Evolutionary conservation across 2,888 invertebrate species (phyloP).

Genomic region (Orthosia gracilis): DNA sequence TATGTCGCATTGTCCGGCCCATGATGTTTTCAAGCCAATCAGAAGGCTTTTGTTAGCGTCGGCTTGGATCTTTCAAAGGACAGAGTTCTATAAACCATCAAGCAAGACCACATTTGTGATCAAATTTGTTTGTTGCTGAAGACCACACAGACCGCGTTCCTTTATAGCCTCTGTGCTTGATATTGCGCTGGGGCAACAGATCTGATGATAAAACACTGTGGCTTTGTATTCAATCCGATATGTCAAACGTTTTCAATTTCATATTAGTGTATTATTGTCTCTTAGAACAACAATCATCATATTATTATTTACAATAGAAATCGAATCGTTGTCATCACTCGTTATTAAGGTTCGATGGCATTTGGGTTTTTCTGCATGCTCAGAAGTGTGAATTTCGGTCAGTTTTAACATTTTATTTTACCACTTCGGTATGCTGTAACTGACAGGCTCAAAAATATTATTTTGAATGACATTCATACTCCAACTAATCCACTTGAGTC

Average conservation of each 20-base stretch:
- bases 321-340: not conserved
- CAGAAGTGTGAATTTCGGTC: not conserved
- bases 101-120: slow-evolving; percentile 57
- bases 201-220: slow-evolving; percentile 2
- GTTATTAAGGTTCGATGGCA: not conserved
- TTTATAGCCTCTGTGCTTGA: slow-evolving; percentile 41
- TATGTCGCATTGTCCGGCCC: slow-evolving; percentile 85
- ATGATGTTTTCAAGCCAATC: slow-evolving; percentile 80
- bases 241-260: slow-evolving; percentile 17
- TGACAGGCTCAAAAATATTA: not conserved
- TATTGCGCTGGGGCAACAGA: slow-evolving; percentile 23
- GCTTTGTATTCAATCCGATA: slow-evolving; percentile 30
- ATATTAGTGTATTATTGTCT: not conserved
- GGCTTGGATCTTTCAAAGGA: slow-evolving; percentile 75
- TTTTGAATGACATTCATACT: slow-evolving; percentile 11
- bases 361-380: not conserved
- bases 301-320: no score
- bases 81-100: slow-evolving; percentile 75
- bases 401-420: not conserved
- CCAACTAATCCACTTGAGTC: slow-evolving; percentile 15
- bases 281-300: no score
- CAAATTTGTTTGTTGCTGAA: slow-evolving; percentile 59
- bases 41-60: slow-evolving; percentile 74
- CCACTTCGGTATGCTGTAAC: not conserved
- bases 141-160: slow-evolving; percentile 51